Base-by-base conservation (phyloP, 2,113 vertebrate genomes). In the Climacteris rufus region DNA sequence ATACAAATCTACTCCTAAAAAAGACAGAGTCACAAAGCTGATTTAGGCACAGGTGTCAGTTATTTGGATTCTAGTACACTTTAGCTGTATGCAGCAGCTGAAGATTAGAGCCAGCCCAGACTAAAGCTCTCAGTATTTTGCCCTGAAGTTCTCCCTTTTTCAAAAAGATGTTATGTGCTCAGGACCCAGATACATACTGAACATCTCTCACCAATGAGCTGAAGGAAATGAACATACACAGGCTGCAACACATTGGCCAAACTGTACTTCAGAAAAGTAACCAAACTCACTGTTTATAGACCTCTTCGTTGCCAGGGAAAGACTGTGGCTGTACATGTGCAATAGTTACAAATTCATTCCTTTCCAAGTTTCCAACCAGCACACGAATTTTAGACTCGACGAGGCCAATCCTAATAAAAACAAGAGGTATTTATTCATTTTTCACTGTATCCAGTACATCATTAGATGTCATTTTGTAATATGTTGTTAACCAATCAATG, bases 361-460 rank as follows among this genome's bases (percentile, higher is more conserved):
- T 98, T 96, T 99, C 99, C 96, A 99, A 97, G 96, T 99, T 99
- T 80, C 98, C 99, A 97, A 99, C 99, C 94, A 99, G 98, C 50
- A 99, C 99, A 52, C 99, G 98, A 53, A 99, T 99, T 98, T 99
- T 99, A 42, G 99, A 99, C 97, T 99, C 99, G 0, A 99, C 99
- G 53, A 99, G 98, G 42, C 99, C 99, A 87, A 99, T 98, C 99
- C 99, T 99, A 96, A 31, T 54, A 94, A 82, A 30, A 89, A 87
- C 69, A 72, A 56, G 10, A 80, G 13, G 44, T 7, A 54, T 63
- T 78, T 42, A 56, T 5, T 88, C 15, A 54, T 54, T 81, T 85
- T 77, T 42, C 76, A 30, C 31, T 52, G 49, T 35, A 24, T 18
- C 24, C 22, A 56, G 27, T 23, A 64, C n/a, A 64, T 20, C 40